Percentiles rank a stretch among this genome's conserved stretches.
Evolutionary conservation across 2,797 vertebrate species (phyloP).

Genomic region (Amblyopsis hoosieri): DNA sequence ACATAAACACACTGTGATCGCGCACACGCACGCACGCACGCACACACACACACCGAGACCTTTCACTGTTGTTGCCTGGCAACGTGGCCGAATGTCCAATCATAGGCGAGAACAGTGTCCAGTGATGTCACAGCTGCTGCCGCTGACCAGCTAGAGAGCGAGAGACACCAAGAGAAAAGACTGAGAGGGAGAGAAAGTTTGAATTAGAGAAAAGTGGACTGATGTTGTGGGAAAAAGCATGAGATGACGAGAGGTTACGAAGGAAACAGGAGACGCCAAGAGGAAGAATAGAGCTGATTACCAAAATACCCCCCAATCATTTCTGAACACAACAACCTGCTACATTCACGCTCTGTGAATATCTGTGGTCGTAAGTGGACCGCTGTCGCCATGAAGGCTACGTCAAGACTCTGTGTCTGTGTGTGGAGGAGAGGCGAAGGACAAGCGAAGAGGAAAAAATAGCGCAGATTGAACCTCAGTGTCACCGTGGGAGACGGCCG

Average conservation of each 20-base stretch:
- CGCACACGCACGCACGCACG: constrained; percentile 8
- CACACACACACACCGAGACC: constrained; percentile 72
- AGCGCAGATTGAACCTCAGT: constrained; percentile 67
- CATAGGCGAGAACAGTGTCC: constrained; percentile 77
- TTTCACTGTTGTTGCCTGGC: constrained; percentile 85
- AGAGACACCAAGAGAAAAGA: constrained; percentile 38
- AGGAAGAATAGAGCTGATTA: constrained; percentile 19
- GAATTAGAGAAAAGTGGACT: constrained; percentile 49
- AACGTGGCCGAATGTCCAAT: constrained; percentile 83
- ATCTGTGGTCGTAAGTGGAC: too few relatives aligned
- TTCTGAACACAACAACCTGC: neutral
- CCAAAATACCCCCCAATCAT: constrained; percentile 6
- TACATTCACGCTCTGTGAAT: neutral
- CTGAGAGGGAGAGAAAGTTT: constrained; percentile 60
- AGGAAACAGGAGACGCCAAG: constrained; percentile 21
- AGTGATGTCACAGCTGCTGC: constrained; percentile 83
- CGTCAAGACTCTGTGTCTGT: constrained; percentile 17
- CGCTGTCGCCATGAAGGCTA: constrained; percentile 23
- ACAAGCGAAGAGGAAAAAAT: constrained; percentile 10
- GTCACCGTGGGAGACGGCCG: constrained; percentile 59
- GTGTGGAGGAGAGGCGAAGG: neutral
- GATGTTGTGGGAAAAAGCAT: constrained; percentile 29
- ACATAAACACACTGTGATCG: constrained; percentile 66
- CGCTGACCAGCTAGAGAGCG: constrained; percentile 75
- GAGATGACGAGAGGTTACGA: constrained; percentile 41